Conservation (phyloP, 2,888 invertebrate genomes). For the Theretra japonica region DNA sequence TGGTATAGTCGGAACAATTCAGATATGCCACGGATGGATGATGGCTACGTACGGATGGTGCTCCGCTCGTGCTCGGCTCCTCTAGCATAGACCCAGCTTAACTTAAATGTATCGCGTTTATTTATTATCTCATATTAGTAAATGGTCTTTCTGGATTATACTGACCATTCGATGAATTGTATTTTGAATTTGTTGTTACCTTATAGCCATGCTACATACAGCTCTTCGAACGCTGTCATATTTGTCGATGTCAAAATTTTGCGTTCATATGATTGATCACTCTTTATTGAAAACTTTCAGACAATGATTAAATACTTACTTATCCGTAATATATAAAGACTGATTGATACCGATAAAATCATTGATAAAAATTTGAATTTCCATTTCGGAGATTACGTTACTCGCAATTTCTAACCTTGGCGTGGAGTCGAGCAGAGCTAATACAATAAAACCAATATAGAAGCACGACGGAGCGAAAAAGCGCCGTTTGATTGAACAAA, state of each 20-base stretch:
- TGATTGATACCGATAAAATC: conserved; percentile 46
- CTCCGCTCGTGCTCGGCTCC: too few relatives aligned
- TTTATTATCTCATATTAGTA: too few relatives aligned
- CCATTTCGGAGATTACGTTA: conserved; percentile 18
- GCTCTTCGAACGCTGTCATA: conserved; percentile 29
- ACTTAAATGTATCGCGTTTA: too few relatives aligned
- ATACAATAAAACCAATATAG: conserved; percentile 37
- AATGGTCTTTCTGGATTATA: too few relatives aligned
- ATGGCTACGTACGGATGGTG: too few relatives aligned
- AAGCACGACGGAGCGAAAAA: conserved; percentile 39
- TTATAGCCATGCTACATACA: conserved; percentile 1
- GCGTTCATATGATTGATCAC: conserved; percentile 49
- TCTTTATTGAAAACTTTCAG: conserved; percentile 45
- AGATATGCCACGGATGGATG: too few relatives aligned
- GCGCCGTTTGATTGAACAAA: conserved; percentile 44
- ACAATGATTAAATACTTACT: conserved; percentile 47
- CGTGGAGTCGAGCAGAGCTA: neutral
- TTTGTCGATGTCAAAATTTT: conserved; percentile 33
- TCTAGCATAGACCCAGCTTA: too few relatives aligned
- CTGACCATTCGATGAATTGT: too few relatives aligned
- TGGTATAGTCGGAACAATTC: too few relatives aligned
- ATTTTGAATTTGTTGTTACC: neutral
- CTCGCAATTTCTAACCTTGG: neutral
- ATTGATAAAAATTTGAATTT: conserved; percentile 36
- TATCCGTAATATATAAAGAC: conserved; percentile 9